A percentile compares a stretch with the other conserved stretches of the same genome.
These are phyloP conservation scores for Meloidogyne chitwoodi DNA, from an alignment of 1,140 invertebrate species.

Conservation along the genomic window DNA sequence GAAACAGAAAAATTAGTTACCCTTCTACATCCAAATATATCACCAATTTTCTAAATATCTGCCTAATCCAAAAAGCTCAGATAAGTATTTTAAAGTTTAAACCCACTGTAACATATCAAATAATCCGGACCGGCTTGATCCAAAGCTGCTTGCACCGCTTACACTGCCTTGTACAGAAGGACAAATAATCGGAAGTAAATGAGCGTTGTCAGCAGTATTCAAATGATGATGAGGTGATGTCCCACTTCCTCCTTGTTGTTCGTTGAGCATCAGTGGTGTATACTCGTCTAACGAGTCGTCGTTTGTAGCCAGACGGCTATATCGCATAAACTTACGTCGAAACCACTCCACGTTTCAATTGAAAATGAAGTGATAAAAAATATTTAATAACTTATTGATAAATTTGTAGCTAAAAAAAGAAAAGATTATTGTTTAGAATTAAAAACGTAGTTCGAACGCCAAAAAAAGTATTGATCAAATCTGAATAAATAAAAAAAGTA, in stretches of 20 bases:
- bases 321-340: constrained; percentile 32
- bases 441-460: too few species aligned
- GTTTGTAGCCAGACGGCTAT: constrained; percentile 20
- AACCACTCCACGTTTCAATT: constrained; percentile 2
- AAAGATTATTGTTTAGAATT: not conserved
- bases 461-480: too few species aligned
- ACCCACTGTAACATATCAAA: constrained; percentile 42
- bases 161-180: constrained; percentile 25
- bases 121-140: constrained; percentile 22
- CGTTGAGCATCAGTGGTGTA: constrained; percentile 38
- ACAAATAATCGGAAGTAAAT: constrained; percentile 34
- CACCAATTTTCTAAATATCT: too few species aligned
- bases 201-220: constrained; percentile 41
- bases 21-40: too few species aligned
- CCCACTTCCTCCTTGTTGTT: constrained; percentile 9
- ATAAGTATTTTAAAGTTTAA: not conserved
- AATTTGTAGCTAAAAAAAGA: not conserved
- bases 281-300: constrained; percentile 31
- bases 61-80: too few species aligned
- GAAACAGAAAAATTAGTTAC: too few species aligned
- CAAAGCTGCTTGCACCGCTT: constrained; percentile 22
- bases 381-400: not conserved
- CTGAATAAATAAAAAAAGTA: too few species aligned
- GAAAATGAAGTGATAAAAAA: not conserved
- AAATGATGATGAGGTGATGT: constrained; percentile 38